Evolutionary conservation across 2,888 invertebrate species (phyloP), one percentile per base, ranked within the genome.

Genomic region (Leistus spinibarbis): DNA sequence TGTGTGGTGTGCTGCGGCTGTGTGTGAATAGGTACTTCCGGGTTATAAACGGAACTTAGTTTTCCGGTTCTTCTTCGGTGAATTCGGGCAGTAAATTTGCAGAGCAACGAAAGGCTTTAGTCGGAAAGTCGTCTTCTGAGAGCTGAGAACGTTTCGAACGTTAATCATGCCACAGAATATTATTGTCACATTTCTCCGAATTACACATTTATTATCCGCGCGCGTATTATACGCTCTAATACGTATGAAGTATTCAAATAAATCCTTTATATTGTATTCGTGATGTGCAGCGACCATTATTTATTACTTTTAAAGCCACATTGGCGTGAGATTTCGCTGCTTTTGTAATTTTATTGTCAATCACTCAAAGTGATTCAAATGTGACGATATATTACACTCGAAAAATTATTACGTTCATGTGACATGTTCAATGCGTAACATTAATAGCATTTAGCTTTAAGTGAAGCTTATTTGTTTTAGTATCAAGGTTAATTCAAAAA

Each of bases 81-180:
- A 60, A 60, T 60, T 60, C 60, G 4, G 60, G 60, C 60, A 60
- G 60, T 60, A 60, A 60, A 60, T 60, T 20, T 22, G 20, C 22
- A 60, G 17, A 13, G 17, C 60, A 20, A 7, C 40, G 40, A 40
- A 40, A 7, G 13, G 40, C 13, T 40, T 40, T 40, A 7, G 40
- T 40, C 40, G 40, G 40, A 40, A 40, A 40, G 40, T 13, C 20
- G 40, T 13, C 20, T 60, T 22, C 19, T 60, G 60, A 60, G 20
- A 60, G 60, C 22, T 19, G 60, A 13, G 20, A 17, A 53, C 17
- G 56, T 16, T 0, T 5, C 40, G 40, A 60, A 19, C 60, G 19
- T 60, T 20, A 20, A 17, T 60, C 60, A 60, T 19, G 13, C 20
- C 17, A 54, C 7, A 19, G 19, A 60, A 19, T 4, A 60, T 22